Base-by-base conservation (phyloP, 1,140 invertebrate genomes). In the Eupeodes corollae region DNA sequence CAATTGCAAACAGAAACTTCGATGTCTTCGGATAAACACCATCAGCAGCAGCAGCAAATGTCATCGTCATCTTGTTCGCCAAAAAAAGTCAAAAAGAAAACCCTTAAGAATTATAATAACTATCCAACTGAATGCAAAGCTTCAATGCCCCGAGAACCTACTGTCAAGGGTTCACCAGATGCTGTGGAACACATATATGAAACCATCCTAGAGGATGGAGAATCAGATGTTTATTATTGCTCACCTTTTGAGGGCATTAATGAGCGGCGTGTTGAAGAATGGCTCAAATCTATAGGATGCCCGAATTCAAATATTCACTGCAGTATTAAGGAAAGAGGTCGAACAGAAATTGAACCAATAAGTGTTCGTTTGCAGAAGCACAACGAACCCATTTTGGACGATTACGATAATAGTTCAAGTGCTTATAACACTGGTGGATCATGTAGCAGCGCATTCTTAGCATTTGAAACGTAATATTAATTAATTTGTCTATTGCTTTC, bases 351-450 rank as follows among this genome's bases (percentile, higher is more conserved):
- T 6, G 3, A 35, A 6, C 34, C 14, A 3, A 11, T 15, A 12
- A 35, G 12, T 35, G 3, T n/a, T 3, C 3, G 34, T 6, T n/a
- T 26, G 8, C 21, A 26, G 8, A 26, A 35, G 5, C 42, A 48
- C 42, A 42, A 33, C 14, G 42, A 48, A 35, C 74, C 73, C 41
- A 75, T 72, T 6, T 71, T 70, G 5, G 73, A 75, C 44, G 76
- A 78, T 34, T 73, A 78, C 48, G 75, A 67, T 45, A 67, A 79
- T 47, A 79, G 76, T 19, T 79, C 80, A 14, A 80, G 77, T 60
- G 80, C 82, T 34, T 84, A 84, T 57, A 85, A 84, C 51, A 83
- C 81, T 5, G 82, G 80, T 1, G 82, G 83, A 52, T 78, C 76
- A 5, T 82, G 79, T 54, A 76, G 82, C 43, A 82, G 80, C 52